Percentiles rank a stretch among this genome's conserved stretches.
Conservation (phyloP, 2,797 vertebrate species). For the Microctenopoma steveboyesi region DNA sequence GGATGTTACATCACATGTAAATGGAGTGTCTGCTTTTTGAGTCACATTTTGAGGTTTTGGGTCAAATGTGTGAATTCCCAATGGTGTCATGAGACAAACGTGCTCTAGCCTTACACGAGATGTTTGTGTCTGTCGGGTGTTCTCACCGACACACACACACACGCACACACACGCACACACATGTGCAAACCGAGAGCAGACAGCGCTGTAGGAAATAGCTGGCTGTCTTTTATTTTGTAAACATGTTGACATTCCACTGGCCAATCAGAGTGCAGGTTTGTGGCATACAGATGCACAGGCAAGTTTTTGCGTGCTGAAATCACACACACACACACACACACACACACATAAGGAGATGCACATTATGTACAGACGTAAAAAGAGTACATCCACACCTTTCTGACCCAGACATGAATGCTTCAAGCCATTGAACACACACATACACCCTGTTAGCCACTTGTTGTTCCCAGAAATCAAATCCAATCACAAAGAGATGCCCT, state of each 20-base stretch:
- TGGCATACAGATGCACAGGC: constrained; percentile 41
- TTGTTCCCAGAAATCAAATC: constrained; percentile 52
- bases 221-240: constrained; percentile 71
- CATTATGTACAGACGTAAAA: constrained; percentile 14
- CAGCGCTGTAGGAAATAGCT: constrained; percentile 45
- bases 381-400: constrained; percentile 6
- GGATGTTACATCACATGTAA: constrained; percentile 25
- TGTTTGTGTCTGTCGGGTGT: constrained; percentile 63
- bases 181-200: constrained; percentile 30
- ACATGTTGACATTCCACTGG: constrained; percentile 53
- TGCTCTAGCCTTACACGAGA: constrained; percentile 38
- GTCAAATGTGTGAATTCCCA: constrained; percentile 46
- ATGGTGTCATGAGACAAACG: constrained; percentile 58
- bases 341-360: constrained; percentile 22
- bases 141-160: constrained; percentile 16
- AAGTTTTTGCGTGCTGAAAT: constrained; percentile 50
- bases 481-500: constrained; percentile 52
- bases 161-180: constrained; percentile 9
- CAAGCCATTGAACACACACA: constrained; percentile 15
- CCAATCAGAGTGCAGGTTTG: constrained; percentile 58
- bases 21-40: background rate
- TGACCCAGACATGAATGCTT: constrained; percentile 26
- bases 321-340: constrained; percentile 22
- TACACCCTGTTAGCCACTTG: constrained; percentile 11
- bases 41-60: constrained; percentile 43